phyloP scores from a whole-genome alignment of 2,888 invertebrate genomes.

The Apodemia mormo region DNA sequence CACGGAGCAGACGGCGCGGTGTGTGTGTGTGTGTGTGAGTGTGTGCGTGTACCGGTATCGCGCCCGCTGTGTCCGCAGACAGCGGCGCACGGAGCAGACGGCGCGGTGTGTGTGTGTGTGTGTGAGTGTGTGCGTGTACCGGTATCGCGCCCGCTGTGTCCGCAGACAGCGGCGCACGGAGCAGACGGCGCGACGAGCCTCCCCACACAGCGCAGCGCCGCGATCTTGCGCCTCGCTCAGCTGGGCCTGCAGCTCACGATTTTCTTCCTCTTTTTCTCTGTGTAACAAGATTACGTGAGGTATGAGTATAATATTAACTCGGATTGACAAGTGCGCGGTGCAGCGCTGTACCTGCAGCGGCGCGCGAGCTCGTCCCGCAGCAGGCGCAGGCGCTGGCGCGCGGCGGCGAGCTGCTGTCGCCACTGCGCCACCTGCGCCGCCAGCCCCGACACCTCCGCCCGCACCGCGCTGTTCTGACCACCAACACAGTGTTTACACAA shows the following conservation, averaged over 20 bases:
- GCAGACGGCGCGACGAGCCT: constrained; percentile 51
- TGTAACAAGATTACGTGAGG: not conserved
- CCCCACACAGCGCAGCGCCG: constrained; percentile 57
- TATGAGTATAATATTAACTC: not conserved
- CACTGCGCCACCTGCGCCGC: constrained; percentile 43
- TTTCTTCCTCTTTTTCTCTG: constrained; percentile 47
- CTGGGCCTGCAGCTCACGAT: constrained; percentile 46
- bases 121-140: constrained; percentile 31
- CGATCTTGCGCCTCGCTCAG: constrained; percentile 55
- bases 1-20: constrained; percentile 46
- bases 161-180: constrained; percentile 50
- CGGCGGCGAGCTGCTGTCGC: constrained; percentile 45
- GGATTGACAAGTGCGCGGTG: no score
- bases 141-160: constrained; percentile 40
- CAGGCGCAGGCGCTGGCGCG: constrained; percentile 32
- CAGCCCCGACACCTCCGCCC: constrained; percentile 45
- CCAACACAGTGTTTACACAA: no score
- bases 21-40: not conserved
- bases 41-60: constrained; percentile 38
- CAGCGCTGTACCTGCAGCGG: constrained; percentile 44
- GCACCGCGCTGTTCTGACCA: constrained; percentile 45
- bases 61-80: constrained; percentile 44
- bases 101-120: not conserved
- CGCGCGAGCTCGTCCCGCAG: constrained; percentile 43
- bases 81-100: constrained; percentile 48